Conservation (phyloP, 2,113 vertebrate genomes). For the Ursus arctos region DNA sequence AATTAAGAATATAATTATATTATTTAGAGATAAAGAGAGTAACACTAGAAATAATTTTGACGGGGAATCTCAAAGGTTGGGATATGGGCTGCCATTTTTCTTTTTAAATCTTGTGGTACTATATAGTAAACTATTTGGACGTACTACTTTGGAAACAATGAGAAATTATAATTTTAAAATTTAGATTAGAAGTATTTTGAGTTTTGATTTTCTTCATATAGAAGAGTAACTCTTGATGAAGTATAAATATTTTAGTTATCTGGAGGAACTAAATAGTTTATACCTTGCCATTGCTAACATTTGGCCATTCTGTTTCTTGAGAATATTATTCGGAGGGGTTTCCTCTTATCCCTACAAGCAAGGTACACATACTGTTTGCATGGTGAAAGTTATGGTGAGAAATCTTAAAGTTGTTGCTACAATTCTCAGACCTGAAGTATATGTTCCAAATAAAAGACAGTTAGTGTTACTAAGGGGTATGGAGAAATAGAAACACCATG, state of each 20-base stretch:
- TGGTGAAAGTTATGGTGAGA: neutral
- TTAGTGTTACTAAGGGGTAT: conserved; percentile 11
- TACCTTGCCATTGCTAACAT: neutral
- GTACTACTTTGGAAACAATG: conserved; percentile 51
- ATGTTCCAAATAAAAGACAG: conserved; percentile 55
- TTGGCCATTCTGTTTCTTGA: conserved; percentile 28
- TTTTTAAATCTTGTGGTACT: neutral
- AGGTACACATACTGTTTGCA: neutral
- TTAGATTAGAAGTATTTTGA: neutral
- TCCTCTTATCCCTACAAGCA: neutral
- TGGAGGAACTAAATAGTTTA: conserved; percentile 41
- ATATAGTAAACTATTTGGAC: conserved; percentile 6
- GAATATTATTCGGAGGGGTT: neutral
- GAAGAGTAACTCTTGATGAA: neutral
- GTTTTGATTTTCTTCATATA: conserved; percentile 54
- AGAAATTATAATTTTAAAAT: conserved; percentile 43
- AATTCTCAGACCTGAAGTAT: neutral
- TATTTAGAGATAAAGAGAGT: conserved; percentile 28
- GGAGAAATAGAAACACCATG: neutral
- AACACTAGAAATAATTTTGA: conserved; percentile 10
- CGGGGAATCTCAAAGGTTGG: neutral
- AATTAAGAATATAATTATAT: conserved; percentile 12
- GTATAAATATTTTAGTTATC: neutral
- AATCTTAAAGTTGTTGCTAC: conserved; percentile 9
- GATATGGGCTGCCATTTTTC: neutral